Evolutionary conservation across 2,888 invertebrate species (phyloP), one percentile per base, ranked within the genome.

Genomic region (Campoplex nolae): DNA sequence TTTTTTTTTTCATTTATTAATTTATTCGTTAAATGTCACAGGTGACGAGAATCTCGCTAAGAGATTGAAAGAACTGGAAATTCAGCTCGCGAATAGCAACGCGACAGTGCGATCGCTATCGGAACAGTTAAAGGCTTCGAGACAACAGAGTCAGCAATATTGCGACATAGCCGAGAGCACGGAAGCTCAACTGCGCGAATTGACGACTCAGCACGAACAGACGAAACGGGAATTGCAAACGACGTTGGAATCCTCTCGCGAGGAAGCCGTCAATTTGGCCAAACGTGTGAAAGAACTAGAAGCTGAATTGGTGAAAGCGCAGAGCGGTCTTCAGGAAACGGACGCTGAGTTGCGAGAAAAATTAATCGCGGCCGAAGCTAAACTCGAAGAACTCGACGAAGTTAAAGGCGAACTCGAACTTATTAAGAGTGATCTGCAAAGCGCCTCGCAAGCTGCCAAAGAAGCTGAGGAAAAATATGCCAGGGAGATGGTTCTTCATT

Each of bases 141-240:
- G 97, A 90, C 97, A 97, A 91, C 97, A 98, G 91, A 96, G 97
- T 16, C 97, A 97, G 90, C 98, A 99, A 93, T 98, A 98, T 94
- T 97, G 97, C 92, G 97, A 97, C 90, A 97, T 99, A 90, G 97
- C 98, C 0, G 97, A 98, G 93, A 96, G 96, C 88, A 96, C 98
- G 28, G 98, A 98, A 94, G 96, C 96, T 83, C 97, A 98, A 94
- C 95, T 98, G 73, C 96, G 96, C 93, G 95, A 96, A 84, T 94
- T 97, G 4, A 95, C 96, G 78, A 95, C 95, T 83, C 95, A 96
- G 89, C 96, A 96, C 92, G 95, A 95, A 65, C 95, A 95, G 32
- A 96, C 96, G 88, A 96, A 96, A 91, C 93, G 95, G 68, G 96
- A 96, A 90, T 94, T 96, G 35, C 97, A 97, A 92, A 93, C 94